A percentile compares a stretch with the other conserved stretches of the same genome.
These are phyloP conservation scores for Fistularia commersonii DNA, from an alignment of 2,797 vertebrate species.

Conservation along the genomic window DNA sequence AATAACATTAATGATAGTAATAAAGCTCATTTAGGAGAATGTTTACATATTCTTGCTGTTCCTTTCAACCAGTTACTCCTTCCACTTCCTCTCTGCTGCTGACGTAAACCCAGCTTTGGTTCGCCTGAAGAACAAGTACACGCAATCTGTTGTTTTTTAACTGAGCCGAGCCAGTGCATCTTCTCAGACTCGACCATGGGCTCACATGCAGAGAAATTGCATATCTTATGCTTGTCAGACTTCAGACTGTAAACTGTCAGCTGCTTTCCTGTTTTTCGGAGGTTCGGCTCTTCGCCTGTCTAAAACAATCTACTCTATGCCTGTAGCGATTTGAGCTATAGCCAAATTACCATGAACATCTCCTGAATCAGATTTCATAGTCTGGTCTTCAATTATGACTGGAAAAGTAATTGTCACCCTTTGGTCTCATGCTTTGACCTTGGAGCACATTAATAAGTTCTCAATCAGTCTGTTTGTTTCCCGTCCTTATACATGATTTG, in stretches of 20 bases:
- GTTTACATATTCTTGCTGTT: too few species aligned
- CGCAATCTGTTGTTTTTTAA: too few species aligned
- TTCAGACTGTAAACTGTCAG: slow-evolving; percentile 10
- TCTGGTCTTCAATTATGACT: neutral
- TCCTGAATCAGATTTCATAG: slow-evolving; percentile 3
- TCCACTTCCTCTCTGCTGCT: too few species aligned
- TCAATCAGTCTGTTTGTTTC: neutral
- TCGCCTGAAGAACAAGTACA: too few species aligned
- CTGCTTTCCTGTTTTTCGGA: slow-evolving; percentile 11
- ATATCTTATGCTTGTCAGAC: neutral
- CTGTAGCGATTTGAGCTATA: neutral
- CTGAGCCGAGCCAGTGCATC: too few species aligned
- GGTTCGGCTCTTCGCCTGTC: slow-evolving; percentile 8
- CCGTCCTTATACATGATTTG: neutral
- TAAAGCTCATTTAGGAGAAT: too few species aligned
- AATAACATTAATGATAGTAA: neutral
- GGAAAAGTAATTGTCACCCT: too few species aligned
- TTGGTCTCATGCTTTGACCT: neutral
- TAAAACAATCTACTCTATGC: slow-evolving; percentile 3
- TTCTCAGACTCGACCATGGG: too few species aligned
- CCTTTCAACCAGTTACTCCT: too few species aligned
- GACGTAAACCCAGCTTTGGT: too few species aligned
- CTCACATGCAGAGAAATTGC: too few species aligned
- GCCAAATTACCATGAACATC: slow-evolving; percentile 7
- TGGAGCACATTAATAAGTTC: neutral